Percentiles rank a stretch among this genome's conserved stretches.
Evolutionary conservation across 2,888 invertebrate genomes (phyloP).

Genomic region (Eristalis pertinax): DNA sequence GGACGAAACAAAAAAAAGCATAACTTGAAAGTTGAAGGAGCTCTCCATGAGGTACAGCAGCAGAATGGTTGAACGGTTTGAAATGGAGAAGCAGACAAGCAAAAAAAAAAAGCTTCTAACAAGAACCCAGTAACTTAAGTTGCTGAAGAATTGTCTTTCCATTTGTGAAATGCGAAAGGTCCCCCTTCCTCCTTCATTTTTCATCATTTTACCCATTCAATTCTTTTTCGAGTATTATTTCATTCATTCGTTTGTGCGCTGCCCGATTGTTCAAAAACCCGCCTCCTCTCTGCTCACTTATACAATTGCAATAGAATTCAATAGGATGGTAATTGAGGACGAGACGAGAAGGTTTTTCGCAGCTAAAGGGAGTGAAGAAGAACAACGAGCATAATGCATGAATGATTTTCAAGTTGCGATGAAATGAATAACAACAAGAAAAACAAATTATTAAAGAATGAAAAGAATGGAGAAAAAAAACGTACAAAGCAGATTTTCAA

Average conservation of each 20-base stretch:
- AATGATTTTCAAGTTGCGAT: slow-evolving; percentile 34
- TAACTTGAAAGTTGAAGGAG: neutral
- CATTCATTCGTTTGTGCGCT: neutral
- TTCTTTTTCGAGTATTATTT: slow-evolving; percentile 26
- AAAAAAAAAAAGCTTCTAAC: slow-evolving; percentile 9
- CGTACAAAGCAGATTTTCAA: neutral
- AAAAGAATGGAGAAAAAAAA: neutral
- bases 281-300: neutral
- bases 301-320: slow-evolving; percentile 42
- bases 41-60: too few species aligned
- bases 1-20: slow-evolving; percentile 8
- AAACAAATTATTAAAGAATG: slow-evolving; percentile 11
- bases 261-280: neutral
- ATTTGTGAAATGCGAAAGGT: slow-evolving; percentile 56
- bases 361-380: neutral
- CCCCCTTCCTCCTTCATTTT: slow-evolving; percentile 28
- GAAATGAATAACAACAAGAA: slow-evolving; percentile 23
- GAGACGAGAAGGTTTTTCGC: neutral
- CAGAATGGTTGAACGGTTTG: neutral
- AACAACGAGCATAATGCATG: slow-evolving; percentile 21
- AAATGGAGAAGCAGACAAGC: neutral
- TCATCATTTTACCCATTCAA: slow-evolving; percentile 45
- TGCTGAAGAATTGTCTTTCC: slow-evolving; percentile 59
- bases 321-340: slow-evolving; percentile 46
- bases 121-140: slow-evolving; percentile 52